Base-by-base conservation (phyloP, 1,140 invertebrate species). In the Agrypnia vestita region DNA sequence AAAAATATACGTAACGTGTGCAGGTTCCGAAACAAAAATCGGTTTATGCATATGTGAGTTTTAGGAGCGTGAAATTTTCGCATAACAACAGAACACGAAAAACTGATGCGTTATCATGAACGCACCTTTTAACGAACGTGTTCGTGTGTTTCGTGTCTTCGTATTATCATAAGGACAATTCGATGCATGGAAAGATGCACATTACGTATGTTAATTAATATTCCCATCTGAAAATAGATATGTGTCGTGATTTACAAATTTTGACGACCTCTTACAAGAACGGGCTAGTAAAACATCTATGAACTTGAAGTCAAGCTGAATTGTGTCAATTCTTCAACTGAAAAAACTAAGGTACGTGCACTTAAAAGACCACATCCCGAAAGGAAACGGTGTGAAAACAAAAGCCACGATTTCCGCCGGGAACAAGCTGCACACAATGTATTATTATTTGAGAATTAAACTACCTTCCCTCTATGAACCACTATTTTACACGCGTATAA, bases 311-410 rank as follows among this genome's bases (percentile, higher is more conserved):
- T 59, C n/a, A 10, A 59, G 55, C 7, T 15, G 4, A 1, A 15
- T 17, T 55, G 1, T 55, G 19, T 17, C 53, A 17, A 19, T 59
- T 15, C 15, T 59, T 59, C 8, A 12, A 59, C 53, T 55, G 19
- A 13, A 11, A 59, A 6, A 69, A 69, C 64, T 46, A 69, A 69
- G 44, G 15, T 8, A n/a, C 15, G 43, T 17, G 10, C 0, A 13
- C 61, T 62, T 43, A 21, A 46, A 17, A 7, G 44, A 69, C 64
- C 64, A 69, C 64, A 69, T 69, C 64, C 64, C 4, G 44, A 69
- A 47, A 69, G 64, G 64, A 69, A 69, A 69, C 64, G 12, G 35
- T 47, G 64, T 47, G 64, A 47, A 69, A 46, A 69, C 64, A 69
- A 69, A 69, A 69, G 64, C 44, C 64, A 44, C 64, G 43, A 21